A percentile compares a stretch with the other conserved stretches of the same genome.
Evolutionary conservation across 2,888 invertebrate species (phyloP).

Genomic region (Trissonchulus latispiculum): DNA sequence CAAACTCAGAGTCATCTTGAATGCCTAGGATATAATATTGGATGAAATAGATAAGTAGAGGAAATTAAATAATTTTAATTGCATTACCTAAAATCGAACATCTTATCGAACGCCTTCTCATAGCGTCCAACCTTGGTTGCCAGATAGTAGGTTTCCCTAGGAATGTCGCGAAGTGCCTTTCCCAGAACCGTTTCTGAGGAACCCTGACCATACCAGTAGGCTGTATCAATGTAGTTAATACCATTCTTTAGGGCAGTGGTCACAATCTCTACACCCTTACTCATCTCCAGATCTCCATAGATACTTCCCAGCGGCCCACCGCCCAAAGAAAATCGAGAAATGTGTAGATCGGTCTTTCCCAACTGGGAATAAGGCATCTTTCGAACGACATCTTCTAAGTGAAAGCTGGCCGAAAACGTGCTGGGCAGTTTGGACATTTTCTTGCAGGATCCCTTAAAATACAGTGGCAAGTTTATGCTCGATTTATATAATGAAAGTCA

Average conservation of each 20-base stretch:
- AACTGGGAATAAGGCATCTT: conserved; percentile 59
- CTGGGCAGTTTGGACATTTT: no score
- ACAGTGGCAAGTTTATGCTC: no score
- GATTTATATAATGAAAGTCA: no score
- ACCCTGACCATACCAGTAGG: conserved; percentile 84
- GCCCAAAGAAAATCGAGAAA: conserved; percentile 35
- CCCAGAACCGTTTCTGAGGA: conserved; percentile 70
- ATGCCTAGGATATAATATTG: no score
- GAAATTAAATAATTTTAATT: no score
- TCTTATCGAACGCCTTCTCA: conserved; percentile 44
- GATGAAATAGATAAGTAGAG: no score
- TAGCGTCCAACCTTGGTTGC: conserved; percentile 85
- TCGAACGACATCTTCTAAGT: neutral
- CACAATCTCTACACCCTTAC: conserved; percentile 60
- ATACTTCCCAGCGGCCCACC: conserved; percentile 35
- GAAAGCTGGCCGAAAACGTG: neutral
- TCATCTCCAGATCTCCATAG: conserved; percentile 50
- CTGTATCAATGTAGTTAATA: conserved; percentile 82
- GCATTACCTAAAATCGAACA: conserved; percentile 22
- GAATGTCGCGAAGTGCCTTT: conserved; percentile 63
- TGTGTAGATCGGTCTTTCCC: conserved; percentile 44
- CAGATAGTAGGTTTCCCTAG: conserved; percentile 69
- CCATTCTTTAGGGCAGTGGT: conserved; percentile 63
- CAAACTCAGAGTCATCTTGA: no score
- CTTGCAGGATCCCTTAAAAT: no score